phyloP scores from a whole-genome alignment of 2,113 vertebrate genomes.

The Nerophis lumbriciformis region DNA sequence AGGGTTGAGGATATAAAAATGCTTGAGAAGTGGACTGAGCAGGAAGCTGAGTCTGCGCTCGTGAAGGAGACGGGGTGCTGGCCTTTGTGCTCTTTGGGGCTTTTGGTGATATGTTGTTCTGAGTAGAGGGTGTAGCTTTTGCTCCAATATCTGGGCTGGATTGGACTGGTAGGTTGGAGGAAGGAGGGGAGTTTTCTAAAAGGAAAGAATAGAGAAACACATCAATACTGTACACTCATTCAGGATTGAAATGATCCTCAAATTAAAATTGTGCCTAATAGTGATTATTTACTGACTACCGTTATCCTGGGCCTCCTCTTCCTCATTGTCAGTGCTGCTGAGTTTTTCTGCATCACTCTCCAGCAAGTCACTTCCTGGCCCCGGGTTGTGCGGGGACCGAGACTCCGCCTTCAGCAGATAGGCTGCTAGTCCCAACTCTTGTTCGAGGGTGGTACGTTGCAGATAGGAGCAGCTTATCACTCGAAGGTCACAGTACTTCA shows the following conservation, averaged over 20 bases:
- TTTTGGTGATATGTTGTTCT: slow-evolving; percentile 35
- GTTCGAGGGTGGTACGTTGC: slow-evolving; percentile 87
- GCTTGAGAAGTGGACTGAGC: slow-evolving; percentile 27
- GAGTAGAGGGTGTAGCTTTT: slow-evolving; percentile 27
- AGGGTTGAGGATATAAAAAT: slow-evolving; percentile 23
- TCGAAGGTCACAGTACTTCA: slow-evolving; percentile 94
- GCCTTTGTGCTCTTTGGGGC: slow-evolving; percentile 33
- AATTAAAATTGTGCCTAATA: not conserved
- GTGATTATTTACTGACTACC: not conserved
- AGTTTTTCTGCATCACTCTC: slow-evolving; percentile 93
- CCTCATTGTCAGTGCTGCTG: slow-evolving; percentile 92
- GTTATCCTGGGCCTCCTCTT: slow-evolving; percentile 74
- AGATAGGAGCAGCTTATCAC: slow-evolving; percentile 88
- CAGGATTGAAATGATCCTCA: not conserved
- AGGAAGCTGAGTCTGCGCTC: slow-evolving; percentile 32
- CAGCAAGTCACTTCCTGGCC: slow-evolving; percentile 71
- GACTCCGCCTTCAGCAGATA: slow-evolving; percentile 85
- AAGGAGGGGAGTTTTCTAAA: slow-evolving; percentile 45
- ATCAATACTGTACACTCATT: not conserved
- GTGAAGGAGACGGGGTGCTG: slow-evolving; percentile 20
- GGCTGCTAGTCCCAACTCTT: slow-evolving; percentile 91
- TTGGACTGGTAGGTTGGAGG: slow-evolving; percentile 42
- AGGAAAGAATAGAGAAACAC: slow-evolving; percentile 24
- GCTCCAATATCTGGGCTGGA: slow-evolving; percentile 33
- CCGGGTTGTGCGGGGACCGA: slow-evolving; percentile 53